phyloP scores from a whole-genome alignment of 2,797 vertebrate species.

The Cephalopachus bancanus region DNA sequence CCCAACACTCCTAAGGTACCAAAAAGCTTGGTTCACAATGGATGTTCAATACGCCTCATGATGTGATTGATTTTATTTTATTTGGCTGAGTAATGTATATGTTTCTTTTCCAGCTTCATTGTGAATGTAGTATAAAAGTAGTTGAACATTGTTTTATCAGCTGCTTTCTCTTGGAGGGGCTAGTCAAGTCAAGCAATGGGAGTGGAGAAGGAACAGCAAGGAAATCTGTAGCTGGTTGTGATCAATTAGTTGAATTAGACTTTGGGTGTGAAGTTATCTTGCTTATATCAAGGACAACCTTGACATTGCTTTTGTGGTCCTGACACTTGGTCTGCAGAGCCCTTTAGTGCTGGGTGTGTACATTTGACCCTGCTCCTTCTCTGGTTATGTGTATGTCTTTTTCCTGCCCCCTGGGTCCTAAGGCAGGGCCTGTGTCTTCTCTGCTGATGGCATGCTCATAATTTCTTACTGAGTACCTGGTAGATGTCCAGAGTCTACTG shows the following conservation, averaged over 20 bases:
- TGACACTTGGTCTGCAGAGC: background rate
- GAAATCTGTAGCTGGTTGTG: background rate
- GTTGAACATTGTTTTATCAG: background rate
- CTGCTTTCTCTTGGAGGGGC: background rate
- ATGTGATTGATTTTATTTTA: background rate
- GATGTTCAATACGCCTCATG: background rate
- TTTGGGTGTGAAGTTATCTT: background rate
- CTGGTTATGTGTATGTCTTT: accelerated
- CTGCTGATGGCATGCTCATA: background rate
- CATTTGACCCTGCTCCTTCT: background rate
- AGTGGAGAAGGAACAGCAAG: background rate
- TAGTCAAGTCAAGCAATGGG: background rate
- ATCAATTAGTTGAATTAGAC: background rate
- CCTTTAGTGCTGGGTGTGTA: background rate
- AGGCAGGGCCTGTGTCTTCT: background rate
- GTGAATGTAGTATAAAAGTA: background rate
- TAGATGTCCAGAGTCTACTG: background rate
- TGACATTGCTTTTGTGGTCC: background rate
- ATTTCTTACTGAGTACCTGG: background rate
- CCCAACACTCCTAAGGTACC: background rate
- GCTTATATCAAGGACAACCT: background rate
- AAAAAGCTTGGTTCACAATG: background rate
- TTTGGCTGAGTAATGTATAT: background rate
- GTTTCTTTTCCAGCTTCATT: background rate
- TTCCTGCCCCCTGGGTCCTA: background rate